phyloP scores from a whole-genome alignment of 2,113 vertebrate species.

The Porphyrio hochstetteri region DNA sequence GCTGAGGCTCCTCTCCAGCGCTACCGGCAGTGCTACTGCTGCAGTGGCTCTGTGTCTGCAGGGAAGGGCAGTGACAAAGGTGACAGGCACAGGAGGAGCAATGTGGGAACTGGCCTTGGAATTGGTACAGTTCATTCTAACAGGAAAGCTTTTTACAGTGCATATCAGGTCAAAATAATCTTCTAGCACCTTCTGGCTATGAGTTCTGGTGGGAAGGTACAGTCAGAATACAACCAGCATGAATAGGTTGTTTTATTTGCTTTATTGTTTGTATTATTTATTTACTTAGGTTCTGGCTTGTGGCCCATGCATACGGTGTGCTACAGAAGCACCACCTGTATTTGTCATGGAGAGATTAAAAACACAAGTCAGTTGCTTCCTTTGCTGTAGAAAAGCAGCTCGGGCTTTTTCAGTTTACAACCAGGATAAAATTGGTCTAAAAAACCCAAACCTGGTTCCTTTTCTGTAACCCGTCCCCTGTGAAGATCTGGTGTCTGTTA shows the following conservation, averaged over 20 bases:
- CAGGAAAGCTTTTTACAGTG: neutral
- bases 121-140: neutral
- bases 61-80: neutral
- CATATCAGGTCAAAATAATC: neutral
- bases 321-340: neutral
- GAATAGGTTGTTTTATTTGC: neutral
- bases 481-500: neutral
- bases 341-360: constrained; percentile 2
- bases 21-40: neutral
- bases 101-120: neutral
- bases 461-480: neutral
- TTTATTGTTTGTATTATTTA: neutral
- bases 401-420: constrained; percentile 5
- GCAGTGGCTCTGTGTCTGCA: neutral
- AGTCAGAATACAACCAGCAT: neutral
- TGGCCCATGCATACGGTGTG: neutral
- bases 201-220: neutral
- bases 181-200: neutral
- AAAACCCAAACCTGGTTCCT: neutral
- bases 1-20: neutral
- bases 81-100: neutral
- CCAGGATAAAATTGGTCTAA: neutral
- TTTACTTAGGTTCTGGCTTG: neutral
- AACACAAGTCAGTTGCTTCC: neutral
- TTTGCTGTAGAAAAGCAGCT: constrained; percentile 39